Evolutionary conservation across 2,888 invertebrate species (phyloP).

Genomic region (Caenorhabditis sp.): DNA sequence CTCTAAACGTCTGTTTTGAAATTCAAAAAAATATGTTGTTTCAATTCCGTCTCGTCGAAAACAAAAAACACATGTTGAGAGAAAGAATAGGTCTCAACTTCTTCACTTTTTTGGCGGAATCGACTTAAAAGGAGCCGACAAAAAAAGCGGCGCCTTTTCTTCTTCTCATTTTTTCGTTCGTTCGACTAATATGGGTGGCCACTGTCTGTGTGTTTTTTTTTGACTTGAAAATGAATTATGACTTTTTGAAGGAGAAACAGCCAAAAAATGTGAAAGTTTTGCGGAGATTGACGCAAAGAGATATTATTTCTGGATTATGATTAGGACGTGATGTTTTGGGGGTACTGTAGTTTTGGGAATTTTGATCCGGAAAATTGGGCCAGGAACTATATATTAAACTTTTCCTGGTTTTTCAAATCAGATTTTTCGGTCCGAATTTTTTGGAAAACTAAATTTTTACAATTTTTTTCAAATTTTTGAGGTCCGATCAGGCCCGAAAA

Average conservation of each 20-base stretch:
- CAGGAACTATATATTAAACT: too few relatives aligned
- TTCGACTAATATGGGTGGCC: not conserved
- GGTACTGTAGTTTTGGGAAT: too few relatives aligned
- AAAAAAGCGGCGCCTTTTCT: not conserved
- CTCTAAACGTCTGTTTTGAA: not conserved
- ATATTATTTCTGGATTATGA: not conserved
- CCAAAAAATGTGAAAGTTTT: constrained; percentile 1
- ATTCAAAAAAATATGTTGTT: not conserved
- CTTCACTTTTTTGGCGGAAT: not conserved
- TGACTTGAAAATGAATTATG: not conserved
- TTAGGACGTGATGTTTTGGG: not conserved
- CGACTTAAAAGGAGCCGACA: constrained; percentile 11
- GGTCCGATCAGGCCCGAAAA: too few relatives aligned
- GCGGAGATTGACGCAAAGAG: not conserved
- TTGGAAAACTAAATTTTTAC: too few relatives aligned
- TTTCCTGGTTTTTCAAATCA: too few relatives aligned
- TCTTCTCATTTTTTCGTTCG: not conserved
- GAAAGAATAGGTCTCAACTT: not conserved
- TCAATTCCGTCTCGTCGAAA: not conserved
- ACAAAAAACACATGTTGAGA: not conserved
- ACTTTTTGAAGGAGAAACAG: constrained; percentile 1
- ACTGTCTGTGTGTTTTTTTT: too few relatives aligned
- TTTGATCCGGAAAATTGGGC: too few relatives aligned
- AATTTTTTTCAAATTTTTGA: too few relatives aligned
- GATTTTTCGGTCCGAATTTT: too few relatives aligned